Conservation (phyloP, 2,797 vertebrate genomes). For the Dallia pectoralis region DNA sequence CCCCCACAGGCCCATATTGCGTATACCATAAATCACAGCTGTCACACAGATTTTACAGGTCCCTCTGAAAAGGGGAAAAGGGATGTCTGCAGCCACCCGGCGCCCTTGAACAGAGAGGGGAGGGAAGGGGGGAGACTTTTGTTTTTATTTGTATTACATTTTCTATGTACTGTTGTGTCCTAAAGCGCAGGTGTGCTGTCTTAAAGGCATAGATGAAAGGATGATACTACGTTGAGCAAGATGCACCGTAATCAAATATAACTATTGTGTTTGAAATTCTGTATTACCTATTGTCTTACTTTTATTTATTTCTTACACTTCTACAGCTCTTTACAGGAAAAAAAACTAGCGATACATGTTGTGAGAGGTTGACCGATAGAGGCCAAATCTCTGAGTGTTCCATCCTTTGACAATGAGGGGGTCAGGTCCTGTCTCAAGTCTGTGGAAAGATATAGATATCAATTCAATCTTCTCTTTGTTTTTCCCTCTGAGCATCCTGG, state of each 20-base stretch:
- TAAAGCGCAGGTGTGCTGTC: not conserved
- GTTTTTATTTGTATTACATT: not conserved
- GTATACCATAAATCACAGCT: slow-evolving; percentile 72
- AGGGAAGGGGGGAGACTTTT: slow-evolving; percentile 44
- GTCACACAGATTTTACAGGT: slow-evolving; percentile 72
- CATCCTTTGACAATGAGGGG: no score
- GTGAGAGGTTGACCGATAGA: no score
- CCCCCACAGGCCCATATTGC: slow-evolving; percentile 55
- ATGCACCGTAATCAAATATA: not conserved
- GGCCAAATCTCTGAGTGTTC: no score
- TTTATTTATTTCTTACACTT: not conserved
- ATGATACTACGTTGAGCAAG: not conserved
- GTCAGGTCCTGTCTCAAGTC: no score
- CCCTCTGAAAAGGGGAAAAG: slow-evolving; percentile 55
- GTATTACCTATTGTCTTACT: not conserved
- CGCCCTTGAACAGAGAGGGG: slow-evolving; percentile 69
- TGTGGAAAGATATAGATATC: no score
- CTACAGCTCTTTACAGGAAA: no score
- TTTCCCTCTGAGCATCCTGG: no score
- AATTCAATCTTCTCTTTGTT: no score
- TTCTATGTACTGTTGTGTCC: not conserved
- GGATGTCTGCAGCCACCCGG: slow-evolving; percentile 54
- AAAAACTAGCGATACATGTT: no score
- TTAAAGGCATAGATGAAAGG: not conserved
- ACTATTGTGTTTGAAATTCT: not conserved